Conservation (phyloP, 2,113 vertebrate genomes). For the Pangasianodon gigas region DNA sequence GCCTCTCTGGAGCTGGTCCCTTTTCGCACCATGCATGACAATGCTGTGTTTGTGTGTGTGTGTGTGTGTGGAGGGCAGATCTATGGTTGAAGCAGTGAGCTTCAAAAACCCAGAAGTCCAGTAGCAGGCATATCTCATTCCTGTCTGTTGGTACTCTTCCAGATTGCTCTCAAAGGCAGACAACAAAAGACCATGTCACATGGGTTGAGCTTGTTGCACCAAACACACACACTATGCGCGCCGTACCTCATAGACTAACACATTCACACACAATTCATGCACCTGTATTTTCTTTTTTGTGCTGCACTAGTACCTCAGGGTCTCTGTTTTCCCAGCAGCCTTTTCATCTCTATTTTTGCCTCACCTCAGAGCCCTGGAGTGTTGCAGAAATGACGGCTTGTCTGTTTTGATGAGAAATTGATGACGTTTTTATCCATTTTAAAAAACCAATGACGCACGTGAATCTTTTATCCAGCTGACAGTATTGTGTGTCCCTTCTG, state of each 20-base stretch:
- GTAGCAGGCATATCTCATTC: slow-evolving; percentile 69
- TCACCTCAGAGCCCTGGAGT: slow-evolving; percentile 10
- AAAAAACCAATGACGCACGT: slow-evolving; percentile 22
- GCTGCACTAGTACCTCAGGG: slow-evolving; percentile 16
- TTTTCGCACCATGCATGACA: slow-evolving; percentile 43
- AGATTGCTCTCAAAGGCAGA: slow-evolving; percentile 61
- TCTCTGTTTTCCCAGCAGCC: slow-evolving; percentile 22
- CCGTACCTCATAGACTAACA: slow-evolving; percentile 57
- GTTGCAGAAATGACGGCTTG: slow-evolving; percentile 30
- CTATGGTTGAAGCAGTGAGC: slow-evolving; percentile 43
- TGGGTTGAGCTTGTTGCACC: slow-evolving; percentile 56
- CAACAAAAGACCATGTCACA: slow-evolving; percentile 56
- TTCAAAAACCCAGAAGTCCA: slow-evolving; percentile 62
- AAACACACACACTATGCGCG: background rate
- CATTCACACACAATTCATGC: slow-evolving; percentile 34
- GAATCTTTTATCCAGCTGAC: background rate
- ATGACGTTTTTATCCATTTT: slow-evolving; percentile 39
- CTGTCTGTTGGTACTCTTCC: slow-evolving; percentile 75
- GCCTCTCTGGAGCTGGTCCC: slow-evolving; percentile 16
- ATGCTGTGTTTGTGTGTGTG: slow-evolving; percentile 10
- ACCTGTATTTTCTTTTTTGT: slow-evolving; percentile 33
- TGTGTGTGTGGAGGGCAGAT: slow-evolving; percentile 43
- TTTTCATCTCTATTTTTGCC: slow-evolving; percentile 49
- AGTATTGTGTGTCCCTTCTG: background rate
- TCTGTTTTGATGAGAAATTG: slow-evolving; percentile 45